Conservation (phyloP, 2,888 invertebrate species). For the Eupithecia vulgata region DNA sequence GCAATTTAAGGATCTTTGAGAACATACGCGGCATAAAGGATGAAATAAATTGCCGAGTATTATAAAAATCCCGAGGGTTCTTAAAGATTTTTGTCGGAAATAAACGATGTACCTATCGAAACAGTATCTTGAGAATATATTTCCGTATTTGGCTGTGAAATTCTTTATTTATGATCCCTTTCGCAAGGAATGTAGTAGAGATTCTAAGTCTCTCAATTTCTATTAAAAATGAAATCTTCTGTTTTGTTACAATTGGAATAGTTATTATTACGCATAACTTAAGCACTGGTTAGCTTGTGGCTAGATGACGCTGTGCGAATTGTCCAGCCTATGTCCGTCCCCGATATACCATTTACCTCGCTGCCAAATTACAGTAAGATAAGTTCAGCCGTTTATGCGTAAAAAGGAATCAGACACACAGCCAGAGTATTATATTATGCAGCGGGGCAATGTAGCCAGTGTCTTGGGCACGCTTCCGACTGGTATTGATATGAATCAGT, state of each 20-base stretch:
- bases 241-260: background rate
- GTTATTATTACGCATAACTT: too few species aligned
- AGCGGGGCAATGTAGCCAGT: too few species aligned
- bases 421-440: too few species aligned
- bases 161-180: background rate
- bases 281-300: too few species aligned
- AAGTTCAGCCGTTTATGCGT: too few species aligned
- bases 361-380: too few species aligned
- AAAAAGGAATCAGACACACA: too few species aligned
- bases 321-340: too few species aligned
- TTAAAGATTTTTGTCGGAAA: constrained; percentile 8
- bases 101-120: background rate
- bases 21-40: background rate
- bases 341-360: too few species aligned
- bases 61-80: constrained; percentile 2
- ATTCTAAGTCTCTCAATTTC: background rate
- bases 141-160: background rate
- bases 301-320: too few species aligned
- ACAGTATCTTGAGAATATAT: background rate
- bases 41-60: constrained; percentile 8
- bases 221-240: background rate
- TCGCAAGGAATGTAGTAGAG: background rate
- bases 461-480: too few species aligned
- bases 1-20: background rate
- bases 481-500: too few species aligned